Evolutionary conservation across 1,140 invertebrate species (phyloP).

Genomic region (Hycleus cichorii): DNA sequence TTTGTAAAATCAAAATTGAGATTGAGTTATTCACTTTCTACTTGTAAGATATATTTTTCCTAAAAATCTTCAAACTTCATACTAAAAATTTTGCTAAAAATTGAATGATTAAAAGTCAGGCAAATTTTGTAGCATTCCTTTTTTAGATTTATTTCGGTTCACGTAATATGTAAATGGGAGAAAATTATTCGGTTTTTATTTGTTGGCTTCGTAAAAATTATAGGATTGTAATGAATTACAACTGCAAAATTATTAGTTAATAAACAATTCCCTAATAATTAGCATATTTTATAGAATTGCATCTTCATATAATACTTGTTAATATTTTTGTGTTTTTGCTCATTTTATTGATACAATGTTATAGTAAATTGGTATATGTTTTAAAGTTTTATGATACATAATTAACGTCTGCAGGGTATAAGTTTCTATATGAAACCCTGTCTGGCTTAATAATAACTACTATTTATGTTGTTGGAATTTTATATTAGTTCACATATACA

Average conservation of each 20-base stretch:
- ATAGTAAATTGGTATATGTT: conserved; percentile 12
- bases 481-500: no score
- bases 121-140: no score
- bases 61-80: no score
- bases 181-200: no score
- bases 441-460: conserved; percentile 12
- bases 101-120: no score
- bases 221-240: conserved; percentile 1
- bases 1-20: no score
- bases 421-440: conserved; percentile 5
- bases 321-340: background rate
- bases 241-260: no score
- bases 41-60: no score
- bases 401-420: conserved; percentile 14
- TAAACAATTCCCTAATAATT: conserved; percentile 5
- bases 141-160: no score
- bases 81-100: no score
- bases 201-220: background rate
- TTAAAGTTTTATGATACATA: conserved; percentile 14
- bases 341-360: conserved; percentile 2
- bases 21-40: no score
- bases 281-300: conserved; percentile 13
- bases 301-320: conserved; percentile 7
- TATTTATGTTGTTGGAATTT: conserved; percentile 2
- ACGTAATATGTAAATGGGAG: no score